Evolutionary conservation across 2,113 vertebrate genomes (phyloP).

Genomic region (Haliaeetus leucogaster): DNA sequence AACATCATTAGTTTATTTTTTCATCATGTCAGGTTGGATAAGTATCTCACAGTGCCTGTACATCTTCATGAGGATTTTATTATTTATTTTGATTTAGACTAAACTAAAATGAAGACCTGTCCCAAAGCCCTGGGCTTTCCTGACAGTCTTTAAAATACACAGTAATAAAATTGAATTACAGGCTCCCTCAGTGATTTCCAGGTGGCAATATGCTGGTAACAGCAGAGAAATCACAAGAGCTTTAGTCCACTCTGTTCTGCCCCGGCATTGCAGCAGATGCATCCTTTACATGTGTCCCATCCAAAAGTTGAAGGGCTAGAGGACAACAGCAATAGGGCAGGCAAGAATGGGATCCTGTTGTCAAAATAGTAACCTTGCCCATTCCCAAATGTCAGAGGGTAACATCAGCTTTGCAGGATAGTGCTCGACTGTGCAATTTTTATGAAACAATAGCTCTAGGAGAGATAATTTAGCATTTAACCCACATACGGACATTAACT

Average conservation of each 20-base stretch:
- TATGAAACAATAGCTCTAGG: background rate
- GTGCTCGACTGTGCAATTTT: background rate
- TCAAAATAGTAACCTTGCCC: background rate
- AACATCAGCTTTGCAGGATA: background rate
- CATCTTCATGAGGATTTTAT: conserved; percentile 62
- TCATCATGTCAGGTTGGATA: conserved; percentile 24
- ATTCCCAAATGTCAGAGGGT: background rate
- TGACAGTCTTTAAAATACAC: conserved; percentile 59
- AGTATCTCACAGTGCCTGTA: conserved; percentile 40
- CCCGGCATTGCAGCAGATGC: background rate
- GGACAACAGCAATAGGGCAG: background rate
- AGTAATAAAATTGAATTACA: conserved; percentile 64
- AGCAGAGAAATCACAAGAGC: background rate
- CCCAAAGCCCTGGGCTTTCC: conserved; percentile 10
- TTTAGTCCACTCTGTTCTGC: background rate
- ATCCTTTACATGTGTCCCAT: background rate
- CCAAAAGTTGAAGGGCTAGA: background rate
- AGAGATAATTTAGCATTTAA: background rate
- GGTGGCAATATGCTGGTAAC: background rate
- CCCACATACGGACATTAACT: background rate
- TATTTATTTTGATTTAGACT: conserved; percentile 64
- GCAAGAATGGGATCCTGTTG: background rate
- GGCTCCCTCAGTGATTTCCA: conserved; percentile 30
- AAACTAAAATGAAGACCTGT: conserved; percentile 44
- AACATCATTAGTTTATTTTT: conserved; percentile 59